These are phyloP conservation scores for Crenichthys baileyi DNA, from an alignment of 2,797 vertebrate genomes.

Conservation along the genomic window DNA sequence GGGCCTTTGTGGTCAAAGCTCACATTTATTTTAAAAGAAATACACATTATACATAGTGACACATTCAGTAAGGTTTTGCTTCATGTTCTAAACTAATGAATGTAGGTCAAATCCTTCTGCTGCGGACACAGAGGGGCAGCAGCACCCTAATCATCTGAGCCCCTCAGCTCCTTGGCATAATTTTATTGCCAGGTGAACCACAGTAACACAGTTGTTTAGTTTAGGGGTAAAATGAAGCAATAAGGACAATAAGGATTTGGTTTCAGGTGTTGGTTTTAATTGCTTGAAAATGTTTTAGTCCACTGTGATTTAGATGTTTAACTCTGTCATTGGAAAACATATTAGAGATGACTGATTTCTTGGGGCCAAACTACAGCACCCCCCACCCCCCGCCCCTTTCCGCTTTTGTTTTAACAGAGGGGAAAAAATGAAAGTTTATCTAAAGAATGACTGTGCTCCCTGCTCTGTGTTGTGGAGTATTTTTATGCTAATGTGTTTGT, in stretches of 20 bases:
- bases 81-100: background rate
- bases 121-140: constrained; percentile 52
- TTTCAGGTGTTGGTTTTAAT: background rate
- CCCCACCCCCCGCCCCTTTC: background rate
- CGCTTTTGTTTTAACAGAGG: background rate
- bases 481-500: constrained; percentile 60
- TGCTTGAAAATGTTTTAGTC: background rate
- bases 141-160: constrained; percentile 52
- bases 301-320: background rate
- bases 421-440: background rate
- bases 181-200: constrained; percentile 25
- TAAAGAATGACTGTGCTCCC: constrained; percentile 2
- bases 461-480: constrained; percentile 40
- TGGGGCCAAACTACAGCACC: background rate
- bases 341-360: constrained; percentile 1
- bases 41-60: background rate
- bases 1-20: background rate
- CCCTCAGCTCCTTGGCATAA: constrained; percentile 40
- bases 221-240: background rate
- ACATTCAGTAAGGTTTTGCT: background rate
- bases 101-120: constrained; percentile 16
- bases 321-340: background rate
- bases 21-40: background rate
- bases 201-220: background rate
- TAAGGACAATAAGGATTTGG: background rate